These are phyloP conservation scores for Dromius quadrimaculatus DNA, from an alignment of 2,888 invertebrate genomes.

Conservation along the genomic window DNA sequence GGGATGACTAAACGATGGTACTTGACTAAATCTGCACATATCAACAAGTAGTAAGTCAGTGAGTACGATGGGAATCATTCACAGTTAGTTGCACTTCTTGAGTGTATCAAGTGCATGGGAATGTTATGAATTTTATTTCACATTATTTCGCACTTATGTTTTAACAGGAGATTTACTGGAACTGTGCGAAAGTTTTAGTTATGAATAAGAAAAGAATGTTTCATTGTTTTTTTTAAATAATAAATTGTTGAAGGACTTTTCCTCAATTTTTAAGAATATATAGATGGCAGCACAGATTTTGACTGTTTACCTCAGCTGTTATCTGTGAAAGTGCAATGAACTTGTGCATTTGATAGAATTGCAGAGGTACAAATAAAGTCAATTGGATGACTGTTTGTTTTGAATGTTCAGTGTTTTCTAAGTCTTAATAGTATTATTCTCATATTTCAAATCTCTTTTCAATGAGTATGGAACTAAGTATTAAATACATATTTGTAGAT, in stretches of 20 bases:
- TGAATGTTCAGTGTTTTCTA: not conserved
- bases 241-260: no score
- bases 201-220: not conserved
- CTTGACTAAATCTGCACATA: conserved; percentile 19
- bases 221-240: not conserved
- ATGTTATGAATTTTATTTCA: conserved; percentile 23
- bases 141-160: conserved; percentile 9
- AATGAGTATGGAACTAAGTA: conserved; percentile 33
- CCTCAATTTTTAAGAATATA: no score
- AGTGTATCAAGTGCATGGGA: conserved; percentile 24
- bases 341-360: no score
- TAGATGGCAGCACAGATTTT: no score
- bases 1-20: conserved; percentile 25
- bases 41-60: not conserved
- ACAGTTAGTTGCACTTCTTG: not conserved
- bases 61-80: conserved; percentile 11
- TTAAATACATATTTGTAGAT: conserved; percentile 42
- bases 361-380: no score
- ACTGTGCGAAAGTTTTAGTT: not conserved
- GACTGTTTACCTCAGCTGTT: no score
- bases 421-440: conserved; percentile 9
- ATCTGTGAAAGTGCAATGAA: no score
- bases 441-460: conserved; percentile 6
- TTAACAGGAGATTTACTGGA: not conserved
- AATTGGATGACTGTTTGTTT: not conserved